Evolutionary conservation across 2,113 vertebrate genomes (phyloP), one percentile per base, ranked within the genome.

Genomic region (Leuciscus idus): DNA sequence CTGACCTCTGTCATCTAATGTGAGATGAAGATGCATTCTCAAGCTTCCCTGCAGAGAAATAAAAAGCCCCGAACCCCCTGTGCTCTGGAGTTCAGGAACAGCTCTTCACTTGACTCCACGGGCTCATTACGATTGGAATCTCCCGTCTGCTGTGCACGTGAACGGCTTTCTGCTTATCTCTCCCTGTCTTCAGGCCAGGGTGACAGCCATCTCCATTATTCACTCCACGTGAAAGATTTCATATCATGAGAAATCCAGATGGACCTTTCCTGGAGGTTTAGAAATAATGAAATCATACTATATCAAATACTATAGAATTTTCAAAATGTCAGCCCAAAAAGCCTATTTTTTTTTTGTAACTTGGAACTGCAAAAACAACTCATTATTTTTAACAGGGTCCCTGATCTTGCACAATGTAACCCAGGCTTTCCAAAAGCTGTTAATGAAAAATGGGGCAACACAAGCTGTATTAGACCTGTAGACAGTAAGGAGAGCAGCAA

Each of bases 1-100:
- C 52, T 78, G 84, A 52, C 81, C 84, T 84, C 79, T 84, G 50
- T 48, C 59, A 66, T 61, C 50, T 64, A 64, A 77, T 21, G 59
- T 59, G 43, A 75, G 73, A 48, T 23, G 61, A 57, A 64, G 75
- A 23, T 59, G 77, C 11, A 9, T 80, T 43, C 77, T 61, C 36
- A 26, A 43, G 36, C 33, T 62, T 61, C 23, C 57, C 36, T 62
- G 33, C 33, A 61, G 12, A 80, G 12, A 9, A 61, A 43, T 80
- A 80, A 61, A 26, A 39, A 43, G 39, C 11, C 55, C 55, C 21
- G 15, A 79, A 59, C 19, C 28, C 12, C 30, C 30, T 39, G 52
- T 43, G 23, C 43, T 26, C 6, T 4, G n/a, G 6, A 75, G 73
- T 50, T 75, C 43, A 75, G 73, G 12, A 50, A 26, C n/a, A 48